phyloP scores from a whole-genome alignment of 2,888 invertebrate genomes.

The Emesis furor region DNA sequence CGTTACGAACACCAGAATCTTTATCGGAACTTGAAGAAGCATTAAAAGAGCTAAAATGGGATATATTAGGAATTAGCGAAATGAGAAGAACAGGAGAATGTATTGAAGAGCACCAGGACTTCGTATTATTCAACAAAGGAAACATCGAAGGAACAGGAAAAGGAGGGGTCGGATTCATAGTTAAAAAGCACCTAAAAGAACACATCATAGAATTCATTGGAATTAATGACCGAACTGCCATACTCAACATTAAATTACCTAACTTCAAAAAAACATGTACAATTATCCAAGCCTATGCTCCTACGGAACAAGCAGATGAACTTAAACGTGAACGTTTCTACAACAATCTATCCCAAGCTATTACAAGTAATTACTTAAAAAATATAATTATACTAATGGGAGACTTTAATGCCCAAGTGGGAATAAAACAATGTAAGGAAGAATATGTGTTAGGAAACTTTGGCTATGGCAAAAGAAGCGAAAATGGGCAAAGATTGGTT shows the following conservation, averaged over 20 bases:
- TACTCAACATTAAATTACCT: slow-evolving; percentile 45
- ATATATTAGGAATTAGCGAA: slow-evolving; percentile 31
- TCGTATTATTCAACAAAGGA: slow-evolving; percentile 40
- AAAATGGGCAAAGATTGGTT: too few species aligned
- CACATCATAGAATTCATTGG: slow-evolving; percentile 61
- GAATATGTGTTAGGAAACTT: too few species aligned
- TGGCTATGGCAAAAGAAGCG: too few species aligned
- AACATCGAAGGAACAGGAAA: slow-evolving; percentile 29
- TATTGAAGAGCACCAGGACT: slow-evolving; percentile 37
- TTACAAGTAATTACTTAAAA: not conserved
- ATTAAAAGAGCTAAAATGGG: slow-evolving; percentile 48
- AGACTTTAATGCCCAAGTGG: too few species aligned
- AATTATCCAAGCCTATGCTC: slow-evolving; percentile 59
- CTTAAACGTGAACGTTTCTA: slow-evolving; percentile 28
- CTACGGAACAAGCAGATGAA: slow-evolving; percentile 15
- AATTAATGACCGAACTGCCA: slow-evolving; percentile 65
- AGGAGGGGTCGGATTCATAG: slow-evolving; percentile 42
- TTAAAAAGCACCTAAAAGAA: slow-evolving; percentile 44
- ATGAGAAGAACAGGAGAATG: slow-evolving; percentile 40
- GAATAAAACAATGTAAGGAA: too few species aligned
- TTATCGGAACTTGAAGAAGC: slow-evolving; percentile 54
- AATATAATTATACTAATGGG: too few species aligned
- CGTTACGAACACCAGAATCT: slow-evolving; percentile 54
- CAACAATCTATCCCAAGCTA: not conserved
- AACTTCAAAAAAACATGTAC: slow-evolving; percentile 46